These are phyloP conservation scores for Carapus acus DNA, from an alignment of 2,797 vertebrate species.

Conservation along the genomic window DNA sequence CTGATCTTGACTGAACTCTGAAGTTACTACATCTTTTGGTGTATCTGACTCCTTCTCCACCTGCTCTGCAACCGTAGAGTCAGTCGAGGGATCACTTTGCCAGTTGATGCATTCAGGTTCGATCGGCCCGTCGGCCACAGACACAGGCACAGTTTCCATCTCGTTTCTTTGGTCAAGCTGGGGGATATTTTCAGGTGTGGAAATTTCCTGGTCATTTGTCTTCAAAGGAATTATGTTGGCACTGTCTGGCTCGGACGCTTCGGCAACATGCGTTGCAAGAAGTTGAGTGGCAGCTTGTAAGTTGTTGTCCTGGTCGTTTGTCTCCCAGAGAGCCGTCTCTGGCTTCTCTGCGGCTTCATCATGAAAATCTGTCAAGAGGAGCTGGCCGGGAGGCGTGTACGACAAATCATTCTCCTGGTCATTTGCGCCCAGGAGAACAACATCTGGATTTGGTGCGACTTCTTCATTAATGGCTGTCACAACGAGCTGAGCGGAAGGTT, in stretches of 20 bases:
- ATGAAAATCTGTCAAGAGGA: conserved; percentile 7
- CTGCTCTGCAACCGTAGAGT: conserved; percentile 12
- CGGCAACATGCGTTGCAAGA: too few species aligned
- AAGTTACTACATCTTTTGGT: conserved; percentile 6
- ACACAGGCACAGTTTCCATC: conserved; percentile 24
- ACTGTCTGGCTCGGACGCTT: too few species aligned
- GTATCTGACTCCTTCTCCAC: conserved; percentile 8
- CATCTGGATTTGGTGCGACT: conserved; percentile 25
- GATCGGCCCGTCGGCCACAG: conserved; percentile 1
- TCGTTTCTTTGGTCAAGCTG: conserved; percentile 27
- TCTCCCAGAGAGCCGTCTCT: conserved; percentile 39
- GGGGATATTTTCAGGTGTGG: conserved; percentile 5
- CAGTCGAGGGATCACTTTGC: conserved; percentile 2
- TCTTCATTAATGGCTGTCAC: conserved; percentile 21
- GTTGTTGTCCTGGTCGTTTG: conserved; percentile 30
- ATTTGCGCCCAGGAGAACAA: conserved; percentile 37
- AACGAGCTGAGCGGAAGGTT: conserved; percentile 11
- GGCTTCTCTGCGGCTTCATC: conserved; percentile 26
- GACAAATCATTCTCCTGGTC: conserved; percentile 34
- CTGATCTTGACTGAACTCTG: conserved; percentile 4
- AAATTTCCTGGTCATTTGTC: conserved; percentile 24
- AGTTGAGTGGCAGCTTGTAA: too few species aligned
- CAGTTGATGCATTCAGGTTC: conserved; percentile 14
- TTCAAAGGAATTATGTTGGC: conserved; percentile 41
- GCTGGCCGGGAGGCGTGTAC: conserved; percentile 8